Evolutionary conservation across 2,113 vertebrate species (phyloP), one percentile per base, ranked within the genome.

Genomic region (Elgaria multicarinata): DNA sequence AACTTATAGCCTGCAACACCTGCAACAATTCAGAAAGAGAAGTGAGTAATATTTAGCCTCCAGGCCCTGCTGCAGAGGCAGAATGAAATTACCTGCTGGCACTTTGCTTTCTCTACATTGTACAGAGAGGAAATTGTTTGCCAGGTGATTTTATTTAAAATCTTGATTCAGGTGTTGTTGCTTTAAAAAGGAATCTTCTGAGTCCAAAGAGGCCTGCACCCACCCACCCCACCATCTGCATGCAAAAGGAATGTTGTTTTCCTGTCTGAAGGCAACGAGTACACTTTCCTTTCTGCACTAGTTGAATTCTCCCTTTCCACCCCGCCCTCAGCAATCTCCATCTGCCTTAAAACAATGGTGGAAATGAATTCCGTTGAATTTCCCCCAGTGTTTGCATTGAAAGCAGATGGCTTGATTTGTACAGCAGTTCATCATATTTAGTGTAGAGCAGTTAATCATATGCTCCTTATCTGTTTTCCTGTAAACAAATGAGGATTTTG

Each of bases 361-460:
- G 28, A 16, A 26, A 26, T 74, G 36, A 81, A 42, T 82, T 82
- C 26, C 2, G 72, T 62, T 62, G 18, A 74, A 62, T 62, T n/a
- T 53, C 53, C 72, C 66, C 62, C 31, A 9, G 66, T 88, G 78
- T 82, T 88, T 72, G 66, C 67, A 55, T 22, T 44, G 67, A 82
- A 74, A 82, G 10, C 79, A 88, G 87, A 88, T 88, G 87, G 78
- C n/a, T 74, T 62, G 28, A n/a, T 74, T 74, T 87, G 72, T 72
- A 33, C 67, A 74, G 79, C 36, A 74, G 87, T 74, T 88, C 16
- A n/a, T 74, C 79, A 82, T 81, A 74, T 82, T 64, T 72, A 82
- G 39, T 8, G 14, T 14, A 71, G 78, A 58, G 20, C 28, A 62
- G 28, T 82, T 88, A 82, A 82, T 88, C 78, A 88, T 88, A n/a